These are phyloP conservation scores for Tragelaphus scriptus DNA, from an alignment of 2,113 vertebrate species.

Conservation along the genomic window DNA sequence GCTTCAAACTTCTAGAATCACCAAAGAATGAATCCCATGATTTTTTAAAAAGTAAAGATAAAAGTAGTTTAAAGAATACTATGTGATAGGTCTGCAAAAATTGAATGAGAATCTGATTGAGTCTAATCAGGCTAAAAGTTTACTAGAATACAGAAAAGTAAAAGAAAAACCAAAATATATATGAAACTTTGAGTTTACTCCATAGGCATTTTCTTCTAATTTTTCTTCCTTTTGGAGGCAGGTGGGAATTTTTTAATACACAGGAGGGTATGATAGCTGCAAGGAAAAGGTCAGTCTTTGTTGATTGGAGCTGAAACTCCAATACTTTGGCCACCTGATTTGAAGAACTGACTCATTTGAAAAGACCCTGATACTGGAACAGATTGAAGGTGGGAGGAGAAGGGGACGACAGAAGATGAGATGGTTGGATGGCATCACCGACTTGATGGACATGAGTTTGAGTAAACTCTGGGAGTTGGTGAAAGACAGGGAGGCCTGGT, in stretches of 20 bases:
- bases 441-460: background rate
- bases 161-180: background rate
- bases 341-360: background rate
- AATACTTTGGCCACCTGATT: background rate
- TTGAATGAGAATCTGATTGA: background rate
- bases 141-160: conserved; percentile 1
- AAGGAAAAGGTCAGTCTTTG: background rate
- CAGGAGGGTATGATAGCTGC: background rate
- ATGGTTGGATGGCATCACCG: background rate
- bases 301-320: background rate
- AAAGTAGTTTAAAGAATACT: conserved; percentile 19
- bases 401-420: background rate
- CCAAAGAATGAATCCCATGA: background rate
- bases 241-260: background rate
- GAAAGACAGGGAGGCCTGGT: background rate
- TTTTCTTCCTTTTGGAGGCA: background rate
- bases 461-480: background rate
- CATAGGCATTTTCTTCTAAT: background rate
- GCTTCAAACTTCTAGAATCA: background rate
- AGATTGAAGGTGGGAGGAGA: background rate
- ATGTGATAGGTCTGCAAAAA: background rate
- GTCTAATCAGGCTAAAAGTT: background rate
- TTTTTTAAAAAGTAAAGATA: background rate
- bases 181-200: background rate
- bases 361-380: background rate